Base-by-base conservation (phyloP, 1,140 invertebrate genomes). In the Aphelenchoides fujianensis region DNA sequence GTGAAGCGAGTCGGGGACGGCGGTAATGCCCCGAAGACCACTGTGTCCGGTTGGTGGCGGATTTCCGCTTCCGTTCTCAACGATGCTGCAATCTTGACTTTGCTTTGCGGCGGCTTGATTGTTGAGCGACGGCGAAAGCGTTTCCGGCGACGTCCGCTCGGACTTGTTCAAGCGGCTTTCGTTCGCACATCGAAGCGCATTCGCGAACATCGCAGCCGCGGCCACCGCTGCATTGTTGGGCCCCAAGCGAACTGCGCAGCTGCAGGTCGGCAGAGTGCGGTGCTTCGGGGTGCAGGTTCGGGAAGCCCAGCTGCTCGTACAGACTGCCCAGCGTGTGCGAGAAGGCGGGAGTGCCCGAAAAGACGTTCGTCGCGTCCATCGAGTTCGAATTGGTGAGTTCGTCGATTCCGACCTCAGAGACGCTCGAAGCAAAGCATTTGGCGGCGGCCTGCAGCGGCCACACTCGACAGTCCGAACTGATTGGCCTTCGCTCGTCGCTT, bases 401-500 rank as follows among this genome's bases (percentile, higher is more conserved):
- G 41, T 48, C 41, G 41, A 48, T 12, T 12, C 41, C 41, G 41
- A 48, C 41, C 12, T 48, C 41, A 16, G 41, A 48, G 41, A 48
- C 41, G 16, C 16, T 61, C 59, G 31, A 19, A 61, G 31, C 36
- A 16, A 61, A 61, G 2, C 59, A 61, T 61, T 61, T 61, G n/a
- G 27, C n/a, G n/a, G 19, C 27, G 52, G 19, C 52, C 52, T 23
- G 1, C 2, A 19, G 59, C 28, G 16, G n/a, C 30, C 12, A 23
- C 41, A 48, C 23, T 48, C 41, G 41, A 48, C 12, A 48, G 23
- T 12, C 41, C 55, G 55, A 59, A 36, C 71, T 73, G 55, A 5
- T 19, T 12, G 53, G 74, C 55, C n/a, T 75, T 79, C 55, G 61
- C 63, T 52, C 79, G 28, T 34, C 76, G 27, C 37, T 72, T 70